Percentiles rank a stretch among this genome's conserved stretches.
phyloP scores from a whole-genome alignment of 2,797 vertebrate genomes.

The Malurus leucopterus region DNA sequence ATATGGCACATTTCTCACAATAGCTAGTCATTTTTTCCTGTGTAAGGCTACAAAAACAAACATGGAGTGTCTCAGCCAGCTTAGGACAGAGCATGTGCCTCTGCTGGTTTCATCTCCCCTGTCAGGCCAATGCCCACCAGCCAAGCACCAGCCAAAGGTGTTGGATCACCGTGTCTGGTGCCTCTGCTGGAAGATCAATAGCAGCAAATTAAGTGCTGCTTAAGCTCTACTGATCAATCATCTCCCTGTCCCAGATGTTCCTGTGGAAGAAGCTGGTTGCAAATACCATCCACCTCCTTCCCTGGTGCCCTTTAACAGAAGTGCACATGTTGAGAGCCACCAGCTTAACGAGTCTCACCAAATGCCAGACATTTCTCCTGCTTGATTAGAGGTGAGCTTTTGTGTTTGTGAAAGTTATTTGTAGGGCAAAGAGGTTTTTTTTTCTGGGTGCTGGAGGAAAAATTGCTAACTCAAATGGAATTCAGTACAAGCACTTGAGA shows the following conservation, averaged over 20 bases:
- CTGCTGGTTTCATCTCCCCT: background rate
- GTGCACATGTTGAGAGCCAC: accelerated
- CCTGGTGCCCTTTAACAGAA: background rate
- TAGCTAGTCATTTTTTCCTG: conserved; percentile 24
- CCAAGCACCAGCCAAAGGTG: background rate
- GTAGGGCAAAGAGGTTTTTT: background rate
- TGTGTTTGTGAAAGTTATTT: background rate
- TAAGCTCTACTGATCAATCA: background rate
- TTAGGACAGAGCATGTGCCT: background rate
- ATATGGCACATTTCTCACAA: background rate
- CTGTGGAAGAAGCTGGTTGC: background rate
- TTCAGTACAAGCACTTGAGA: background rate
- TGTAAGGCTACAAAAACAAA: background rate
- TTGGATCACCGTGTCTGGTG: background rate
- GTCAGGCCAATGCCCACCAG: background rate
- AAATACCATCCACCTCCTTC: background rate
- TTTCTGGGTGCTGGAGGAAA: background rate
- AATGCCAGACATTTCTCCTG: background rate
- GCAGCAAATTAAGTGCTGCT: background rate
- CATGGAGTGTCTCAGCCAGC: background rate
- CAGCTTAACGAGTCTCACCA: background rate
- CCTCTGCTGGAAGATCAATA: background rate
- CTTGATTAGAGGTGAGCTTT: background rate
- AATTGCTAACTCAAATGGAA: background rate
- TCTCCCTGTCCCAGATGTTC: background rate